Base-by-base conservation (phyloP, 2,113 vertebrate genomes). In the Datnioides undecimradiatus region DNA sequence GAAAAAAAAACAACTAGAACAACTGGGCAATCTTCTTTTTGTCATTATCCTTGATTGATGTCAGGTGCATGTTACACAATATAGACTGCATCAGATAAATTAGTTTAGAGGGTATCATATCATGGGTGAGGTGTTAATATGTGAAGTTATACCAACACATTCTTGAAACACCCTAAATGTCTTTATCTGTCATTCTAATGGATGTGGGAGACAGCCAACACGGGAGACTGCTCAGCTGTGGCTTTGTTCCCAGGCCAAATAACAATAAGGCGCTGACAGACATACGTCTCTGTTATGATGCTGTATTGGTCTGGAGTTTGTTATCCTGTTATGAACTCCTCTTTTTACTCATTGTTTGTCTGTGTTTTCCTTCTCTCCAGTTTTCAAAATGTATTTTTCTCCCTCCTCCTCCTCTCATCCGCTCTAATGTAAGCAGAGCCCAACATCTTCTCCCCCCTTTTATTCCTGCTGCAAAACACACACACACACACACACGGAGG, bases 401-500 rank as follows among this genome's bases (percentile, higher is more conserved):
- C 25, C 55, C 11, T 49, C 41, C 36, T 49, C 41, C 36, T 64
- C 34, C 41, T 23, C 33, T 67, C 66, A 21, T 63, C 6, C 43
- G 8, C 48, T 71, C 58, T 70, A 41, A 64, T 87, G 65, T 27
- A 33, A 68, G 58, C 59, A 40, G 57, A 55, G 69, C 16, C 19
- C 25, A 40, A 29, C 36, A 33, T 68, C 41, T 45, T 34, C 34
- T 5, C 41, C 14, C 46, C 79, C 49, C 27, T 79, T 57, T 80
- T 29, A 46, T 49, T 68, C 34, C 34, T 38, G n/a, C 40, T 38
- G 16, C 68, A 63, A 46, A 40, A 52, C 25, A 48, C 29, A 49
- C 27, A 34, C 52, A 58, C 4, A 76, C 41, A 62, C 17, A 80
- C 51, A 67, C 25, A 66, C 27, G 66, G 16, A 36, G 36, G 45